Conservation (phyloP, 2,113 vertebrate genomes). For the Prochilodus magdalenae region DNA sequence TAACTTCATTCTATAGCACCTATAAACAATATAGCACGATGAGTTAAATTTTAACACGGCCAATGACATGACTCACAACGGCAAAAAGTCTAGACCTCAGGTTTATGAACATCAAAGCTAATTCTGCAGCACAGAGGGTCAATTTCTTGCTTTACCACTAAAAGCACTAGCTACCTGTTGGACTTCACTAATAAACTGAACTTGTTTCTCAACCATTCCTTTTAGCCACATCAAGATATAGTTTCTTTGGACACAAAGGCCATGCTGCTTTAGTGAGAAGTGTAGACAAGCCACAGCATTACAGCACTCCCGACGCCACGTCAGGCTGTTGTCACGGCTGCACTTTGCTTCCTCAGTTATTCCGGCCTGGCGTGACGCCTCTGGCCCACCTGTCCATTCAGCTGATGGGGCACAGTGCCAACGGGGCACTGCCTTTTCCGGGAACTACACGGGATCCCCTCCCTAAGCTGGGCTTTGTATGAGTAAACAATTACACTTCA, state of each 20-base stretch:
- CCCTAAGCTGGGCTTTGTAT: slow-evolving; percentile 39
- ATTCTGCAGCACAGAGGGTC: too few relatives aligned
- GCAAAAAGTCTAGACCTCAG: too few relatives aligned
- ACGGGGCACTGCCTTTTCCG: slow-evolving; percentile 43
- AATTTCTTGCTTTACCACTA: too few relatives aligned
- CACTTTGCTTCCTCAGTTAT: slow-evolving; percentile 5
- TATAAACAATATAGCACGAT: too few relatives aligned
- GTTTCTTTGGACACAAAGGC: background rate
- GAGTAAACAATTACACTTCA: slow-evolving; percentile 49
- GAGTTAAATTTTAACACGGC: too few relatives aligned
- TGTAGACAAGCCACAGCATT: background rate
- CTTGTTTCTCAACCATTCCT: background rate
- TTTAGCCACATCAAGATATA: background rate
- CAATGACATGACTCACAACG: too few relatives aligned
- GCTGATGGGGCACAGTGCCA: slow-evolving; percentile 51
- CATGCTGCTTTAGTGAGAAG: background rate
- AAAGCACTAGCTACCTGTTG: too few relatives aligned
- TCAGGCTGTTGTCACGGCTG: background rate
- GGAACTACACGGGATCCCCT: slow-evolving; percentile 49
- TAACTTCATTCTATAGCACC: too few relatives aligned
- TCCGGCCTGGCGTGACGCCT: background rate
- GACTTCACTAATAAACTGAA: background rate
- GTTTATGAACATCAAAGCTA: too few relatives aligned
- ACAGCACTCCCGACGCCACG: too few relatives aligned
- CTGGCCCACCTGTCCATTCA: slow-evolving; percentile 46